These are phyloP conservation scores for Euphonia xanthogaster DNA, from an alignment of 2,797 vertebrate species.

Conservation along the genomic window DNA sequence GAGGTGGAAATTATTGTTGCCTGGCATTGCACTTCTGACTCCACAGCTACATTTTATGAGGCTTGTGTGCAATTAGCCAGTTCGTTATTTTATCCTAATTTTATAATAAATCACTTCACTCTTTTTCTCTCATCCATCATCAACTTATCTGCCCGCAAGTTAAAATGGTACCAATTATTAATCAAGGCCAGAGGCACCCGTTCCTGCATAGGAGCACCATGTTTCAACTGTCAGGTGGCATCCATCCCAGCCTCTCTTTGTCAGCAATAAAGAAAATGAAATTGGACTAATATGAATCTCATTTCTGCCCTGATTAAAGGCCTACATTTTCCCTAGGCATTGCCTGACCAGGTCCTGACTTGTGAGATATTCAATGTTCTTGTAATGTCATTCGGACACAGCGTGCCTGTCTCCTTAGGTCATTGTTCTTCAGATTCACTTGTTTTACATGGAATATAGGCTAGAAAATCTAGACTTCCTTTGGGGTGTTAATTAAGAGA, in stretches of 20 bases:
- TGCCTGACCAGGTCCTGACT: conserved; percentile 84
- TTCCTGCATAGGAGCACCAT: conserved; percentile 77
- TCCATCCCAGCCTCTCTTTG: conserved; percentile 83
- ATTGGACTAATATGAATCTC: conserved; percentile 93
- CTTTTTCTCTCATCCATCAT: conserved; percentile 84
- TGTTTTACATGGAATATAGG: conserved; percentile 84
- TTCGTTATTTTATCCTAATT: conserved; percentile 80
- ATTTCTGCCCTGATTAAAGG: conserved; percentile 94
- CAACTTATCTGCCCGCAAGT: conserved; percentile 89
- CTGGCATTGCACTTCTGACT: conserved; percentile 52
- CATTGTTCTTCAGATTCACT: conserved; percentile 91
- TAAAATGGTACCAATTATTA: conserved; percentile 91
- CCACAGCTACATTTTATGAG: conserved; percentile 57
- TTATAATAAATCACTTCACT: conserved; percentile 82
- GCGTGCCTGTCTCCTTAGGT: conserved; percentile 90
- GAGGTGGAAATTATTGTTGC: conserved; percentile 51
- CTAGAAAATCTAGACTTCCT: conserved; percentile 91
- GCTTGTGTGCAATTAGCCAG: conserved; percentile 67
- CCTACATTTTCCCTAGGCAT: conserved; percentile 89
- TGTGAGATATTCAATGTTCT: conserved; percentile 85
- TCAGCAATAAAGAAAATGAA: conserved; percentile 91
- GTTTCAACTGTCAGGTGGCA: conserved; percentile 93
- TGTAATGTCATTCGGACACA: conserved; percentile 91
- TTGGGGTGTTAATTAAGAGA: conserved; percentile 99
- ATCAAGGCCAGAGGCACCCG: conserved; percentile 83